Base-by-base conservation (phyloP, 1,140 invertebrate species). In the Campoletis sonorensis region DNA sequence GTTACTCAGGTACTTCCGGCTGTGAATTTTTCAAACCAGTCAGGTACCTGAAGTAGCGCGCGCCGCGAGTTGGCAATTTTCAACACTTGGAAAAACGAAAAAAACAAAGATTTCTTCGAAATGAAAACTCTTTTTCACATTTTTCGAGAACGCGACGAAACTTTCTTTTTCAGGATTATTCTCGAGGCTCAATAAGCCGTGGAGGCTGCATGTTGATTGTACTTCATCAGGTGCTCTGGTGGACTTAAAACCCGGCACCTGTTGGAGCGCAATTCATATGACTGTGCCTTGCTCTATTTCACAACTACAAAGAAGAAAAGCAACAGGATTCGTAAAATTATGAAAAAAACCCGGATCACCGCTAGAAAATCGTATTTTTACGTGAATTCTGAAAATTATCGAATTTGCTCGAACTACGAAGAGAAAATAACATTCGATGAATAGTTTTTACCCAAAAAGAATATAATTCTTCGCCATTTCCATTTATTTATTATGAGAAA, bases 191-290 rank as follows among this genome's bases (percentile, higher is more conserved):
- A 11, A 45, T 45, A 82, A 58, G 64, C 30, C 81, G 81, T 85
- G 88, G 87, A 89, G 91, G 91, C 91, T 91, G 94, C 96, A 96
- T 96, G 96, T 96, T 96, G 96, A 97, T 98, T 98, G 97, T 98
- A 98, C 97, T 98, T 97, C 97, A 97, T 98, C 97, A 98, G 97
- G 97, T 98, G 97, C 97, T 98, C 97, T 97, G 97, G 97, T 97
- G 94, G 93, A 93, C 91, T 93, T 88, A 87, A 92, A 94, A 96
- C 96, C 97, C 96, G 97, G 96, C 96, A 97, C 95, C 96, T 98
- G 96, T 96, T 97, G 97, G 96, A 97, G 97, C 97, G 96, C 97
- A 97, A 94, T 94, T 94, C 92, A 94, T 94, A 93, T 92, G 93
- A 92, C 87, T 89, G 87, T 90, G 91, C 90, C 91, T 86, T 88